Conservation (phyloP, 1,140 invertebrate species). For the Holotrichia oblita region DNA sequence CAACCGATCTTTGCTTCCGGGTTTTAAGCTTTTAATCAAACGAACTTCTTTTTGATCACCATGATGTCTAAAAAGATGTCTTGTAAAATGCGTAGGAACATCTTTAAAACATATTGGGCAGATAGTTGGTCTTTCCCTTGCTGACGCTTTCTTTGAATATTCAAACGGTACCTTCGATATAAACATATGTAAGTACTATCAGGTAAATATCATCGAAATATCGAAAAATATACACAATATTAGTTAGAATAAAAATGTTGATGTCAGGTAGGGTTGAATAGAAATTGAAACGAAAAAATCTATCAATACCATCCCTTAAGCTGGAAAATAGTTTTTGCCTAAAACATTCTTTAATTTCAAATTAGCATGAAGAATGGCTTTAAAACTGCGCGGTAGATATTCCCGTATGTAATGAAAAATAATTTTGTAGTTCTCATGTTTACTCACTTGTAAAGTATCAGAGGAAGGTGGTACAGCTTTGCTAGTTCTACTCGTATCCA, state of each 20-base stretch:
- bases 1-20: conserved; percentile 35
- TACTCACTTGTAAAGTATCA: neutral
- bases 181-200: neutral
- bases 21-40: conserved; percentile 29
- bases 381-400: neutral
- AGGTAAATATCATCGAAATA: neutral
- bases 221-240: neutral
- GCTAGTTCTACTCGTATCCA: neutral
- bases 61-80: conserved; percentile 39
- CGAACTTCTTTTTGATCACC: conserved; percentile 34
- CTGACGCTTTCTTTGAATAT: conserved; percentile 27
- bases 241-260: too few species aligned
- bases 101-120: conserved; percentile 39
- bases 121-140: conserved; percentile 41
- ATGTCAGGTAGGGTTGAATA: too few species aligned
- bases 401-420: neutral
- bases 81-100: conserved; percentile 34
- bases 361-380: neutral
- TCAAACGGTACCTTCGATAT: neutral
- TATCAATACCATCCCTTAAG: neutral
- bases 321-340: too few species aligned
- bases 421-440: neutral
- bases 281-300: neutral
- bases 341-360: too few species aligned
- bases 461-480: neutral